Evolutionary conservation across 2,797 vertebrate genomes (phyloP).

Genomic region (Hybognathus amarus): DNA sequence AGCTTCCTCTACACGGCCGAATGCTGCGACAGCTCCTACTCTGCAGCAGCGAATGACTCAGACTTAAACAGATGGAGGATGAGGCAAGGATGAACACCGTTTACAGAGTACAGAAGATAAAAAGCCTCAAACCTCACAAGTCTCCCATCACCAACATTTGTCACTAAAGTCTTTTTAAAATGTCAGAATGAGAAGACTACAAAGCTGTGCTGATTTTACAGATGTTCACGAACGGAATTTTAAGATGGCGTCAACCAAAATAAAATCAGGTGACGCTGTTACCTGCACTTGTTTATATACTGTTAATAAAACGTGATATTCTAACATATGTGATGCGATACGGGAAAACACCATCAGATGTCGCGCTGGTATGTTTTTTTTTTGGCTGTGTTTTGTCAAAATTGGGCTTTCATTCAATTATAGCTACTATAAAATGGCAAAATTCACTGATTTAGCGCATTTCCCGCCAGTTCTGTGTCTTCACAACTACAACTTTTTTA

Average conservation of each 20-base stretch:
- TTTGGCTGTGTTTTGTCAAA: too few relatives aligned
- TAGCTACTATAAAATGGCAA: too few relatives aligned
- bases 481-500: too few relatives aligned
- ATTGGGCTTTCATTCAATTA: too few relatives aligned
- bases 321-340: conserved; percentile 2
- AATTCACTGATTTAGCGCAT: too few relatives aligned
- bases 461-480: too few relatives aligned
- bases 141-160: not conserved
- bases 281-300: conserved; percentile 30
- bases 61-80: conserved; percentile 75
- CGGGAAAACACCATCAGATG: too few relatives aligned
- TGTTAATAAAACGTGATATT: conserved; percentile 49
- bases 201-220: not conserved
- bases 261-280: not conserved
- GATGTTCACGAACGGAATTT: not conserved
- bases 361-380: too few relatives aligned
- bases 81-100: not conserved
- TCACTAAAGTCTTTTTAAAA: not conserved
- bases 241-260: not conserved
- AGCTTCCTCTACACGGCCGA: conserved; percentile 92
- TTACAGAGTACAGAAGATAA: not conserved
- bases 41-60: conserved; percentile 88
- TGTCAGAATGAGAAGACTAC: not conserved
- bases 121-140: not conserved
- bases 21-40: conserved; percentile 94